phyloP scores from a whole-genome alignment of 2,797 vertebrate species.

The Nasua narica region DNA sequence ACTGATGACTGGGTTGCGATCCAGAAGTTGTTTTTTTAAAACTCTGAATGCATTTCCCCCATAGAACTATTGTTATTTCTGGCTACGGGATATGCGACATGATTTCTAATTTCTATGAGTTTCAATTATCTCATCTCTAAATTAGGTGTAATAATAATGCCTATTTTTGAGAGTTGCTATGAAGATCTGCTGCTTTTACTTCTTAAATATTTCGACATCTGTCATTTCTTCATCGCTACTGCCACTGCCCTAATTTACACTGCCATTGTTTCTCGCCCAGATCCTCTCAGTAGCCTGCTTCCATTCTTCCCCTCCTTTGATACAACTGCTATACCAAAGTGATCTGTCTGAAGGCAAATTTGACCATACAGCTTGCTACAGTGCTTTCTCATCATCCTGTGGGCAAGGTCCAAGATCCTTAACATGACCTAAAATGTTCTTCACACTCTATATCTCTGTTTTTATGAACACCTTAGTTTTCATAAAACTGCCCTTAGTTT shows the following conservation, averaged over 20 bases:
- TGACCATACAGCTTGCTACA: not conserved
- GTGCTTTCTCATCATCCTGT: not conserved
- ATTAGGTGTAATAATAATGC: not conserved
- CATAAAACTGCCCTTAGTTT: not conserved
- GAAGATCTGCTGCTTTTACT: not conserved
- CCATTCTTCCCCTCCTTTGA: not conserved
- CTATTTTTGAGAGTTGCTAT: not conserved
- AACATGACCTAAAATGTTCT: not conserved
- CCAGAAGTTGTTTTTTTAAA: constrained; percentile 5
- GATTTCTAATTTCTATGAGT: not conserved
- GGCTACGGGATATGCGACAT: not conserved
- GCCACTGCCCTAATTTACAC: not conserved
- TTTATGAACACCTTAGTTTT: no score
- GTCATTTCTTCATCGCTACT: not conserved
- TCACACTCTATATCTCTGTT: not conserved
- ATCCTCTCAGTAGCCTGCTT: not conserved
- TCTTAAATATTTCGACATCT: not conserved
- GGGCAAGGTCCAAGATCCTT: not conserved
- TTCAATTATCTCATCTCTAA: not conserved
- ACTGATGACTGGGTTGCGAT: not conserved
- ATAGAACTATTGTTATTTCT: not conserved
- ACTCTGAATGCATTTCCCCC: not conserved
- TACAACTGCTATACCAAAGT: not conserved
- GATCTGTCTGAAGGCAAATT: not conserved
- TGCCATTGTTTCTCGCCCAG: not conserved